Conservation (phyloP, 2,113 vertebrate genomes). For the Psittacus erithacus region DNA sequence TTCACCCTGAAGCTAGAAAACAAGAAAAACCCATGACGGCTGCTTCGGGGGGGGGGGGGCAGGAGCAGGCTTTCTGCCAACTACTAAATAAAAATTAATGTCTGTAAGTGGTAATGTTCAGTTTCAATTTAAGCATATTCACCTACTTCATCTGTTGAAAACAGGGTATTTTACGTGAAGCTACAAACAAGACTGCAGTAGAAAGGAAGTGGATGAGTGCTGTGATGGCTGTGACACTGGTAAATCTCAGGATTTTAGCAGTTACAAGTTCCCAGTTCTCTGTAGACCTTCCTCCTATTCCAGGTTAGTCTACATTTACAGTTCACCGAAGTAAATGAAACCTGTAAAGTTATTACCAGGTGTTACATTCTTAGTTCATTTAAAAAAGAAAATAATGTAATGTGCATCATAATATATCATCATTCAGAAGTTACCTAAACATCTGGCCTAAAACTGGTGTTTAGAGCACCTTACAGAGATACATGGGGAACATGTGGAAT, state of each 20-base stretch:
- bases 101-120: accelerated
- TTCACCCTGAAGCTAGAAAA: accelerated
- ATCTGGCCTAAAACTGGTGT: background rate
- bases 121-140: accelerated
- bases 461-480: background rate
- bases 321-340: background rate
- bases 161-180: background rate
- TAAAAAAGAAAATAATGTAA: background rate
- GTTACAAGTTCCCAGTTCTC: background rate
- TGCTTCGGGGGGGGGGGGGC: background rate
- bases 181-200: background rate
- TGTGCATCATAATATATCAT: background rate
- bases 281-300: background rate
- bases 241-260: background rate
- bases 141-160: no score
- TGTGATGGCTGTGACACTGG: background rate
- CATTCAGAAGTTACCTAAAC: background rate
- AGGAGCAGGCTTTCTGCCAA: accelerated
- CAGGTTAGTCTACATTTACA: background rate
- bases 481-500: background rate
- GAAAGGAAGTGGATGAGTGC: background rate
- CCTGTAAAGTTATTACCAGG: background rate
- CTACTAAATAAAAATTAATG: accelerated
- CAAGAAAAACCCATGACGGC: accelerated
- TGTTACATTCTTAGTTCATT: no score